Conservation (phyloP, 2,888 invertebrate species). For the Oscheius sp. region DNA sequence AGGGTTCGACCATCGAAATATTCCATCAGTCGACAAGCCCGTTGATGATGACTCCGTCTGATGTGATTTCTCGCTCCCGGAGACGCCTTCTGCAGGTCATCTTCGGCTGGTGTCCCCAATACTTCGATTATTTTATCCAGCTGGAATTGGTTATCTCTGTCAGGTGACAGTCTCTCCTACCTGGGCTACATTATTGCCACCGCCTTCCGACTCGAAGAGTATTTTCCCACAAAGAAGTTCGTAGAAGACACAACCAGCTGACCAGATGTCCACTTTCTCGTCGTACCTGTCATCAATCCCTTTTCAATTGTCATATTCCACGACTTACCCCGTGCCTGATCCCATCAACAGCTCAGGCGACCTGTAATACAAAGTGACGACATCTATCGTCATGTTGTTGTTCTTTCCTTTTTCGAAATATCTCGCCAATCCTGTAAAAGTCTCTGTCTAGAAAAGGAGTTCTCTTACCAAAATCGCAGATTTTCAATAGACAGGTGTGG, state of each 20-base stretch:
- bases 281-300: conserved; percentile 87
- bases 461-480: conserved; percentile 97
- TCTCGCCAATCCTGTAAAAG: conserved; percentile 76
- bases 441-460: conserved; percentile 73
- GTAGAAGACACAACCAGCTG: conserved; percentile 98
- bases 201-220: conserved; percentile 92
- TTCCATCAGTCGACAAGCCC: conserved; percentile 63
- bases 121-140: conserved; percentile 96
- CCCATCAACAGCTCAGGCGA: conserved; percentile 99
- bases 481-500: conserved; percentile 98
- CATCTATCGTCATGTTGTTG: conserved; percentile 73
- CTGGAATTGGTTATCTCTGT: conserved; percentile 77
- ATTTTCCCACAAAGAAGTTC: conserved; percentile 94
- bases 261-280: conserved; percentile 97
- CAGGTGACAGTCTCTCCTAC: conserved; percentile 74
- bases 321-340: conserved; percentile 78
- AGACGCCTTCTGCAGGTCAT: conserved; percentile 96
- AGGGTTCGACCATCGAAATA: background rate
- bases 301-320: background rate
- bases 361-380: conserved; percentile 98
- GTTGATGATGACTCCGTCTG: conserved; percentile 38
- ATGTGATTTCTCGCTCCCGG: conserved; percentile 93
- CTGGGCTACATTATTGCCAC: conserved; percentile 82
- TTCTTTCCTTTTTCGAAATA: conserved; percentile 74
- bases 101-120: conserved; percentile 91